Conservation (phyloP, 1,140 invertebrate species). For the Marisa cornuarietis region DNA sequence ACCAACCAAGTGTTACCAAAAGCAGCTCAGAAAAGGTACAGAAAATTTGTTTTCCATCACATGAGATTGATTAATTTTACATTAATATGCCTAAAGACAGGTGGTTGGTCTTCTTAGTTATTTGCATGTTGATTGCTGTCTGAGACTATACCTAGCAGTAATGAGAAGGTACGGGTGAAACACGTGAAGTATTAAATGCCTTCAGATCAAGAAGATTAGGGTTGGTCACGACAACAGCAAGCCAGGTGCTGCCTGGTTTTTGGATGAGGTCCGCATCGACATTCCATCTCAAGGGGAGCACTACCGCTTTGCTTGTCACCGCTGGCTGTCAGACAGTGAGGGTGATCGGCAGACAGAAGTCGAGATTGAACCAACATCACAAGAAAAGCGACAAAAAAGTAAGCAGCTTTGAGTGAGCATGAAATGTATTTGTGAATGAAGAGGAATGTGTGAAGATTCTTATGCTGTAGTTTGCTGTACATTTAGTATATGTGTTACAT, state of each 20-base stretch:
- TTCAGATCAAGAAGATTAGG: constrained; percentile 61
- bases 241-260: constrained; percentile 62
- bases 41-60: too few species aligned
- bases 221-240: constrained; percentile 62
- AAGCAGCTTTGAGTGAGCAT: constrained; percentile 25
- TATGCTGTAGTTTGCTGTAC: too few species aligned
- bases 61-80: too few species aligned
- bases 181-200: background rate
- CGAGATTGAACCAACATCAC: constrained; percentile 60
- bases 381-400: constrained; percentile 59
- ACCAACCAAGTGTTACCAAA: too few species aligned
- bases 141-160: too few species aligned
- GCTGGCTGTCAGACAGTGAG: constrained; percentile 63
- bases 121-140: too few species aligned
- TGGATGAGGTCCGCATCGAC: constrained; percentile 62
- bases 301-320: constrained; percentile 61
- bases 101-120: too few species aligned
- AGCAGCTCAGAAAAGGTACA: too few species aligned
- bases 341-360: constrained; percentile 60
- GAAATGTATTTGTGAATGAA: too few species aligned
- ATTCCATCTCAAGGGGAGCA: constrained; percentile 60
- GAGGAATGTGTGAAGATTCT: too few species aligned
- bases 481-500: too few species aligned
- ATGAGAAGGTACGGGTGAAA: background rate
- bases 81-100: too few species aligned